These are phyloP conservation scores for Tromatobia lineatoria DNA, from an alignment of 2,888 invertebrate species.

Conservation along the genomic window DNA sequence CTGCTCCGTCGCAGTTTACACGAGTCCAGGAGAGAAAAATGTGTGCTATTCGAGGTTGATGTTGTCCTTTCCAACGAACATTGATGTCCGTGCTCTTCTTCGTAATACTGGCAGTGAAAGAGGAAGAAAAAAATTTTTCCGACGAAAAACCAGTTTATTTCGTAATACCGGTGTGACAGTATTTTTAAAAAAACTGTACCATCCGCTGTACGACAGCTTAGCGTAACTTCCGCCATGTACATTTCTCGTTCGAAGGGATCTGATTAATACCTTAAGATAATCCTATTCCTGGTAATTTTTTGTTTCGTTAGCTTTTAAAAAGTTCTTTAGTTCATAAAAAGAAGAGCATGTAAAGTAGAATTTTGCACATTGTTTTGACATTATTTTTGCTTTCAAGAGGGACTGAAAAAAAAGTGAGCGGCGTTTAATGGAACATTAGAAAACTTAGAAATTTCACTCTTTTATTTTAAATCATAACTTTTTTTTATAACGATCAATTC, in stretches of 20 bases:
- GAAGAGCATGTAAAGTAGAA: background rate
- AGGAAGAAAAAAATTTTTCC: background rate
- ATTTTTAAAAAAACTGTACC: background rate
- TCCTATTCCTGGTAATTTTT: background rate
- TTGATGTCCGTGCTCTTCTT: conserved; percentile 3
- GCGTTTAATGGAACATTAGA: too few species aligned
- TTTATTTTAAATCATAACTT: background rate
- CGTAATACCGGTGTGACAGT: background rate
- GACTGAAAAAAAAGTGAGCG: too few species aligned
- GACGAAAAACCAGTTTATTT: background rate
- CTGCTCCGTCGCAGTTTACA: conserved; percentile 55
- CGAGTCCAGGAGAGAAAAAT: conserved; percentile 38
- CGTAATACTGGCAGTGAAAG: conserved; percentile 1
- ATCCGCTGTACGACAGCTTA: background rate
- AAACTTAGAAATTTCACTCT: background rate
- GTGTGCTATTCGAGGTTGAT: conserved; percentile 41
- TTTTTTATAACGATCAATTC: background rate
- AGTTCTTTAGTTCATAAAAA: background rate
- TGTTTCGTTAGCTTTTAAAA: too few species aligned
- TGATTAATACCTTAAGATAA: background rate
- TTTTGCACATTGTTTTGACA: too few species aligned
- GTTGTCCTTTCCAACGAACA: conserved; percentile 20
- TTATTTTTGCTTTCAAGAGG: too few species aligned
- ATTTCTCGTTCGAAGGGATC: background rate
- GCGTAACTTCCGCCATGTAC: background rate